These are phyloP conservation scores for Andrena dorsata DNA, from an alignment of 2,888 invertebrate species.

Conservation along the genomic window DNA sequence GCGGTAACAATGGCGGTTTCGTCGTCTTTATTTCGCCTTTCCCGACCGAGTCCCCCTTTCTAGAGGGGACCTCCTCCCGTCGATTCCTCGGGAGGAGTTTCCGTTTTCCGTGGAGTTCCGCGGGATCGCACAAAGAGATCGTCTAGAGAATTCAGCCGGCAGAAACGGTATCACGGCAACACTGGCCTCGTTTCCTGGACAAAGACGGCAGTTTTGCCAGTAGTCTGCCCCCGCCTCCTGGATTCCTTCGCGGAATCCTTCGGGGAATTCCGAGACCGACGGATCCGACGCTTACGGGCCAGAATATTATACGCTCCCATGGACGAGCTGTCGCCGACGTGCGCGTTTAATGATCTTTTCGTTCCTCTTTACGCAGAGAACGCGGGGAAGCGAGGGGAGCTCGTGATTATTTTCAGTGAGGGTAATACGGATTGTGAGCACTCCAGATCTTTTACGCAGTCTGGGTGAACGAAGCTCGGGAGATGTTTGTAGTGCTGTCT, in stretches of 20 bases:
- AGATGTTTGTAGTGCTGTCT: neutral
- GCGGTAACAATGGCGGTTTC: constrained; percentile 23
- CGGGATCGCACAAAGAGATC: constrained; percentile 68
- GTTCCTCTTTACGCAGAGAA: neutral
- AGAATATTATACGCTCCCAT: constrained; percentile 40
- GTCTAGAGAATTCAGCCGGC: constrained; percentile 60
- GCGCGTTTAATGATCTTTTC: neutral
- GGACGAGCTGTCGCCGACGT: constrained; percentile 2
- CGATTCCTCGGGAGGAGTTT: constrained; percentile 52
- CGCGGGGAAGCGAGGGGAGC: neutral
- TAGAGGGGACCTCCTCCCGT: neutral
- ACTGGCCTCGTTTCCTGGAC: constrained; percentile 76
- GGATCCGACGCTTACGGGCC: constrained; percentile 9
- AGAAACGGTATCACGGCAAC: constrained; percentile 64
- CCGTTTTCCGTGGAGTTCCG: constrained; percentile 51
- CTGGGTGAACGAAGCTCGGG: too few relatives aligned
- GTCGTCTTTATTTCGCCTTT: constrained; percentile 44
- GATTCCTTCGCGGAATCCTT: constrained; percentile 50
- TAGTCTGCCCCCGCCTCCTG: constrained; percentile 56
- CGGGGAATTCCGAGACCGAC: constrained; percentile 41
- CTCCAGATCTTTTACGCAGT: too few relatives aligned
- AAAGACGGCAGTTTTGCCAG: constrained; percentile 72
- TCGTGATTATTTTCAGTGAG: neutral
- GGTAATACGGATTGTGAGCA: neutral
- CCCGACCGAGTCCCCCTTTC: constrained; percentile 39